A percentile compares a stretch with the other conserved stretches of the same genome.
Evolutionary conservation across 2,797 vertebrate genomes (phyloP).

Genomic region (Sphenopsis melanotis): DNA sequence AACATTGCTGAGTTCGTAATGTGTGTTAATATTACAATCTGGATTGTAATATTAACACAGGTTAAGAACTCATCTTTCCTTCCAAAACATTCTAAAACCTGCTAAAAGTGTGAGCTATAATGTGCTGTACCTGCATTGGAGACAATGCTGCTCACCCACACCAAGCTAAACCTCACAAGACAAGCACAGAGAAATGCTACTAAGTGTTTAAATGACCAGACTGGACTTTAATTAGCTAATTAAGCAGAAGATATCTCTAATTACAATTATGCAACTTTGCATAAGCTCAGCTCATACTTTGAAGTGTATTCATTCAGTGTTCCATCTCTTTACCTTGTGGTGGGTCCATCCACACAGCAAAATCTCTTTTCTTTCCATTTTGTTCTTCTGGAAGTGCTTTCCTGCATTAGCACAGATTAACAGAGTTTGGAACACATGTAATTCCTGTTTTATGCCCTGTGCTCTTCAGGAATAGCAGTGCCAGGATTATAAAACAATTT

Average conservation of each 20-base stretch:
- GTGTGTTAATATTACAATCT: too few relatives aligned
- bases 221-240: background rate
- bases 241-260: background rate
- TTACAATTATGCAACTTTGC: background rate
- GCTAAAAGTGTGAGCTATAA: background rate
- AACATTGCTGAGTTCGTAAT: background rate
- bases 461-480: background rate
- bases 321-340: accelerated
- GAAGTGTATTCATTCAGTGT: background rate
- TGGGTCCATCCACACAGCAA: background rate
- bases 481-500: background rate
- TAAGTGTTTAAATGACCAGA: background rate
- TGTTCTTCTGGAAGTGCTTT: background rate
- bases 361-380: background rate
- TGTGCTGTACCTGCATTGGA: accelerated
- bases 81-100: background rate
- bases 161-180: background rate
- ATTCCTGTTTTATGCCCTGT: background rate
- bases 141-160: background rate
- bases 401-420: background rate
- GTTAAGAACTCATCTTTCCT: background rate
- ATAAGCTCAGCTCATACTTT: background rate
- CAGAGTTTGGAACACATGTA: background rate
- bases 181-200: background rate
- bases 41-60: background rate